These are phyloP conservation scores for Tetheella fluctuosa DNA, from an alignment of 2,888 invertebrate genomes.

Conservation along the genomic window DNA sequence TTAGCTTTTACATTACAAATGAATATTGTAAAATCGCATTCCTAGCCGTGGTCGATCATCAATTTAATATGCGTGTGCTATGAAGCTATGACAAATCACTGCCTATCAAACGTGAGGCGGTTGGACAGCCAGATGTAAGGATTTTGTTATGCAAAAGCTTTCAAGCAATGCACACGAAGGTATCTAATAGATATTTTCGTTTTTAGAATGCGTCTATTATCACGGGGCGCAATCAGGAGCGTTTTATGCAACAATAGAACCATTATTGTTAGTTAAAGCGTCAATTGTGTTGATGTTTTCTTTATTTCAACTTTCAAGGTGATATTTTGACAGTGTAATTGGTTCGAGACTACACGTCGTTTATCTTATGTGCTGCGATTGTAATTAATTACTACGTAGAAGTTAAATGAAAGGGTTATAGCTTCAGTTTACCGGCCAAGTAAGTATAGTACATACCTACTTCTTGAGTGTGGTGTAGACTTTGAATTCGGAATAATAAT, in stretches of 20 bases:
- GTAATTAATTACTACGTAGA: slow-evolving; percentile 8
- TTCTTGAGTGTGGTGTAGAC: too few relatives aligned
- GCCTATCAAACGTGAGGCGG: slow-evolving; percentile 38
- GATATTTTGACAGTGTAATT: slow-evolving; percentile 78
- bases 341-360: slow-evolving; percentile 57
- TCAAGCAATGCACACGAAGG: slow-evolving; percentile 22
- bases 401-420: slow-evolving; percentile 1
- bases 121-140: slow-evolving; percentile 37
- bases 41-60: slow-evolving; percentile 44
- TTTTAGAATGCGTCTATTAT: slow-evolving; percentile 71
- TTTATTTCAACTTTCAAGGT: slow-evolving; percentile 72
- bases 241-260: slow-evolving; percentile 69
- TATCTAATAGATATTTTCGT: slow-evolving; percentile 68
- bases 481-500: background rate
- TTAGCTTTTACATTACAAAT: slow-evolving; percentile 41
- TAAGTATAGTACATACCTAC: background rate
- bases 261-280: slow-evolving; percentile 64
- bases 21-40: slow-evolving; percentile 45
- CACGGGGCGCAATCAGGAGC: slow-evolving; percentile 57
- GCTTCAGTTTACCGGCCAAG: background rate
- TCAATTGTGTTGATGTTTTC: slow-evolving; percentile 64
- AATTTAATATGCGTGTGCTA: slow-evolving; percentile 50
- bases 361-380: slow-evolving; percentile 54
- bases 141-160: slow-evolving; percentile 39
- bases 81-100: slow-evolving; percentile 50